Evolutionary conservation across 2,113 vertebrate genomes (phyloP).

Genomic region (Cinclus cinclus): DNA sequence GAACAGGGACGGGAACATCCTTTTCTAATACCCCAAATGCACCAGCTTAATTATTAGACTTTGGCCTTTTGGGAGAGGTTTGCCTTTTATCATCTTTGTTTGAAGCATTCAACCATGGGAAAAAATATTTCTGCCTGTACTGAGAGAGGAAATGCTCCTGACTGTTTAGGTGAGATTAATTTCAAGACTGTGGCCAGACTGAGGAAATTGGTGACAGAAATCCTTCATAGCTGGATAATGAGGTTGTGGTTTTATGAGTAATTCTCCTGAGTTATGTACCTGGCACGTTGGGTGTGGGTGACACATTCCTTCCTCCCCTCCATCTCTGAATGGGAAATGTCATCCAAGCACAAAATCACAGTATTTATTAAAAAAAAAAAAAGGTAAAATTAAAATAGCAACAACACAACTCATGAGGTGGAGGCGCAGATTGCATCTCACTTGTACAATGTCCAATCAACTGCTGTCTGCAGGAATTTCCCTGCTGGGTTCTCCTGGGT

Average conservation of each 20-base stretch:
- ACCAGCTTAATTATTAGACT: not conserved
- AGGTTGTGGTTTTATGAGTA: constrained; percentile 32
- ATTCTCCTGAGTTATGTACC: constrained; percentile 23
- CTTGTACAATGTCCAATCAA: not conserved
- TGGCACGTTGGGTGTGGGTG: not conserved
- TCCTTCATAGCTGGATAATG: not conserved
- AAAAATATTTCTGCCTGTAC: not conserved
- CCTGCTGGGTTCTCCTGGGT: not conserved
- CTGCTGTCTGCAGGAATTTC: not conserved
- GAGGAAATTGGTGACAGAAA: constrained; percentile 11
- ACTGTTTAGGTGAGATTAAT: constrained; percentile 28
- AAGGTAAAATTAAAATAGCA: not conserved
- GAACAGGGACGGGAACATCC: not conserved
- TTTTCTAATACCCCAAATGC: not conserved
- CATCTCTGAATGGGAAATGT: constrained; percentile 29
- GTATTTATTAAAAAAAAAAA: not conserved
- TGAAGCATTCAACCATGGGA: not conserved
- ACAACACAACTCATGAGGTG: not conserved
- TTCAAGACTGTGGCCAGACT: not conserved
- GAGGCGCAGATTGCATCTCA: not conserved
- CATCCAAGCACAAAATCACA: not conserved
- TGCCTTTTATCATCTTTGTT: accelerated
- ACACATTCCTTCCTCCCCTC: not conserved
- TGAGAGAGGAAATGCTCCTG: not conserved
- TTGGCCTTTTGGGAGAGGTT: accelerated